Evolutionary conservation across 1,140 invertebrate genomes (phyloP), one percentile per base, ranked within the genome.

Genomic region (Zaprionus taronus): DNA sequence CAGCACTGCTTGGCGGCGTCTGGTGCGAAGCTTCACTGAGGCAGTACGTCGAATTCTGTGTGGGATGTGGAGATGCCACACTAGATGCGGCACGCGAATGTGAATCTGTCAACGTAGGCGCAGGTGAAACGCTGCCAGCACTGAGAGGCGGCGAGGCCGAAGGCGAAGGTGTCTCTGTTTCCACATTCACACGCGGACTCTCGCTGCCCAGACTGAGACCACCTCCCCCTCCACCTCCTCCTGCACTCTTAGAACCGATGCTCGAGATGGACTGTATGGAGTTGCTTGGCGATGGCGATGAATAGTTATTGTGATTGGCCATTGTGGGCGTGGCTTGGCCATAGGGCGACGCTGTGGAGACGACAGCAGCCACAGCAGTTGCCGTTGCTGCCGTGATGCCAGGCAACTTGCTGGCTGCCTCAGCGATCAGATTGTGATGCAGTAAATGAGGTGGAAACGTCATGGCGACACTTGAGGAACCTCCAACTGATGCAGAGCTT

Each of bases 391-490:
- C 73, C 20, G 91, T 83, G 0, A 91, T 86, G 4, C 78, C 80
- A 0, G 91, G 89, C 79, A 92, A 44, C 63, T 92, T 92, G 72
- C 91, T 91, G 31, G 91, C 79, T 26, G 91, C 89, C 65, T 92
- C 91, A 1, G 91, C 91, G 17, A 92, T 92, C 1, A 92, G 84
- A 80, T 92, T 92, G 63, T 91, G 91, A 69, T 92, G 91, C 80
- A 95, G 85, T n/a, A 95, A 83, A 11, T 95, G 95, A 0, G 95
- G 95, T 2, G 91, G 80, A 62, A 96, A 96, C 22, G 96, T 95
- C 49, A 95, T 93, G n/a, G 93, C 73, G 5, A 62, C 72, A 14
- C 26, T 24, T 11, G 66, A 76, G 60, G 53, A 14, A 2, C 38
- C 55, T 20, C 34, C 55, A 12, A 34, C 28, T 2, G 41, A 17